Conservation (phyloP, 2,888 invertebrate genomes). For the Acrobasis repandana region DNA sequence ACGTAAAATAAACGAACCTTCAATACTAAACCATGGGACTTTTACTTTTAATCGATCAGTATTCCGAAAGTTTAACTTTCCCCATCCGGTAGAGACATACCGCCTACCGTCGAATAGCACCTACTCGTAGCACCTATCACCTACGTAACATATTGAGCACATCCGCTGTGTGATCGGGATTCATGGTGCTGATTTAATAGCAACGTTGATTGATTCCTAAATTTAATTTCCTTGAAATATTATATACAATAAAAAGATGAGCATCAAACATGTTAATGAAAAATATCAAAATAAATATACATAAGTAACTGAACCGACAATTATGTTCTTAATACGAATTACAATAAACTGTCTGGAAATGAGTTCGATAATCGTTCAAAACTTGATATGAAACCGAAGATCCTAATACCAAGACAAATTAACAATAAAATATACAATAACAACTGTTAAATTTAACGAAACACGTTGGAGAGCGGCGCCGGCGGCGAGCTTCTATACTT, state of each 20-base stretch:
- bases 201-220: background rate
- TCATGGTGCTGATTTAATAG: background rate
- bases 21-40: slow-evolving; percentile 42
- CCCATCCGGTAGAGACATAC: slow-evolving; percentile 33
- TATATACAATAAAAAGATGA: too few relatives aligned
- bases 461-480: slow-evolving; percentile 54
- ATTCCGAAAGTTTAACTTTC: slow-evolving; percentile 74
- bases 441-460: slow-evolving; percentile 62
- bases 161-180: background rate
- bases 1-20: slow-evolving; percentile 34
- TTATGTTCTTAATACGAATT: slow-evolving; percentile 32
- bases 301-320: slow-evolving; percentile 29
- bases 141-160: background rate
- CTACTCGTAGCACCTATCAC: too few relatives aligned
- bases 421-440: slow-evolving; percentile 58
- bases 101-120: background rate
- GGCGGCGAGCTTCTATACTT: slow-evolving; percentile 58
- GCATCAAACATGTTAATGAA: background rate
- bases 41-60: slow-evolving; percentile 75
- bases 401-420: slow-evolving; percentile 25
- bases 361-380: slow-evolving; percentile 1
- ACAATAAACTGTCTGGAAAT: slow-evolving; percentile 4
- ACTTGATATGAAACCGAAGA: slow-evolving; percentile 22
- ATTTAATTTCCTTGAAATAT: background rate
- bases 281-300: slow-evolving; percentile 22